Conservation (phyloP, 2,113 vertebrate genomes). For the Hepsetus odoe region DNA sequence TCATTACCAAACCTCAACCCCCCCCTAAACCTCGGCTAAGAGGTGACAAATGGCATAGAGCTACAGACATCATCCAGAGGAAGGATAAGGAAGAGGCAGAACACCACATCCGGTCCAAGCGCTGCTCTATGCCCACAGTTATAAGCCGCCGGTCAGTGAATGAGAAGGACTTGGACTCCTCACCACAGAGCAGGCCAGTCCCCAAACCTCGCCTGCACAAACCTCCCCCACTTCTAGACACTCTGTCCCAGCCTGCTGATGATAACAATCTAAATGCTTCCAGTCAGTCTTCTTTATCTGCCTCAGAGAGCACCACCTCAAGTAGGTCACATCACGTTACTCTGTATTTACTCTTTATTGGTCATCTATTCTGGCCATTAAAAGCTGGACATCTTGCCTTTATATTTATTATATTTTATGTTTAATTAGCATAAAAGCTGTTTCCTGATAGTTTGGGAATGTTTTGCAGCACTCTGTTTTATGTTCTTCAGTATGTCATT, state of each 20-base stretch:
- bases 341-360: not conserved
- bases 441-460: too few species aligned
- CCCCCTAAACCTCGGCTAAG: conserved; percentile 36
- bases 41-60: not conserved
- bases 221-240: not conserved
- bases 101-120: not conserved
- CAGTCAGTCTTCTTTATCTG: not conserved
- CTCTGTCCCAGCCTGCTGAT: not conserved
- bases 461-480: too few species aligned
- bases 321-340: conserved; percentile 8
- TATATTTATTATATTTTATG: too few species aligned
- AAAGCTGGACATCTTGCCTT: too few species aligned
- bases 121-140: not conserved
- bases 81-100: conserved; percentile 3
- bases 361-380: not conserved
- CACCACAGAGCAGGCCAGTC: not conserved
- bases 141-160: not conserved
- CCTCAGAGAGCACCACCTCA: not conserved
- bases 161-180: not conserved
- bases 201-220: conserved; percentile 25
- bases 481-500: too few species aligned
- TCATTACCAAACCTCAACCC: conserved; percentile 19
- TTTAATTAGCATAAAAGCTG: too few species aligned
- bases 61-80: conserved; percentile 11
- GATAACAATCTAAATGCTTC: not conserved